Evolutionary conservation across 2,888 invertebrate species (phyloP), one percentile per base, ranked within the genome.

Genomic region (Acrobasis repandana): DNA sequence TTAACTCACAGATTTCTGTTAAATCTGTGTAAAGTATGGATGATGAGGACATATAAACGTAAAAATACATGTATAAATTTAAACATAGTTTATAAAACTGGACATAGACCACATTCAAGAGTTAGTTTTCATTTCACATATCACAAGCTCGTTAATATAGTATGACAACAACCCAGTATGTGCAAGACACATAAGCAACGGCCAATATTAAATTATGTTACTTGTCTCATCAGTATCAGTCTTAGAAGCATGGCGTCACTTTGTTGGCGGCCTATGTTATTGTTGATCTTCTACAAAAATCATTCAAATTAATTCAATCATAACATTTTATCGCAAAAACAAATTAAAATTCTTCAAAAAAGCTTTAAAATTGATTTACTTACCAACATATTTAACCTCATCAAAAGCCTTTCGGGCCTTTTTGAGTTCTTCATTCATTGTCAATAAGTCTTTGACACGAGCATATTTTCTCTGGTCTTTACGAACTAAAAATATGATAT

Each of bases 391-490:
- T 95, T 98, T 98, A 67, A 97, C 97, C 94, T 98, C 99, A 93
- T 99, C 99, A 91, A 99, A 99, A 65, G 99, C 99, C 93, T 99
- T 99, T 72, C 99, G 94, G 14, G 99, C 99, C 88, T 98, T 97
- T 90, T 99, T 98, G 56, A 99, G 92, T 89, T 99, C 99, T 89
- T 99, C 99, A 88, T 99, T 99, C 99, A 99, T 99, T 50, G 97
- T 97, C 0, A 99, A 91, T 43, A 99, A 92, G 88, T 99, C 99
- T 92, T 98, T 98, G 0, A 99, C 99, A 74, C 99, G 94, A 2
- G 99, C 98, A 92, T 98, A 99, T 86, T 99, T 99, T 68, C 99
- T 94, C 43, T 95, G 94, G 90, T 99, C 99, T 91, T 99, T 99
- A 48, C 99, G 94, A 0, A 99, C 99, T 77, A 98, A 88, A 80